Conservation (phyloP, 1,140 invertebrate species). For the Papilio helenus region DNA sequence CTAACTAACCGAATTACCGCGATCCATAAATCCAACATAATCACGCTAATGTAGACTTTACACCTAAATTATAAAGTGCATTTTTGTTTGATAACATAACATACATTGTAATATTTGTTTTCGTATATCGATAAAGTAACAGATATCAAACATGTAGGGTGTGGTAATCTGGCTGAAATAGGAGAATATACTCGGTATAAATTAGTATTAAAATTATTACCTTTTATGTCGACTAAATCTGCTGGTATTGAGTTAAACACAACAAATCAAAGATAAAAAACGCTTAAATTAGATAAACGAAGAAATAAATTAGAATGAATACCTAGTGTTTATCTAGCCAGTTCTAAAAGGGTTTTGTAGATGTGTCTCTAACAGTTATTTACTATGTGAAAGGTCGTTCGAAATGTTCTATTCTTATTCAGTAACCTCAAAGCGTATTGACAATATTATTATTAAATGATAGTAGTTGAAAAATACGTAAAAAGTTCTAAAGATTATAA, state of each 20-base stretch:
- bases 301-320: too few relatives aligned
- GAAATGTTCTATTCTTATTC: too few relatives aligned
- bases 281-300: too few relatives aligned
- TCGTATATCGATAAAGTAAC: conserved; percentile 20
- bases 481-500: neutral
- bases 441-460: neutral
- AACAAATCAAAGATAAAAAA: too few relatives aligned
- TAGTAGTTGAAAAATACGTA: neutral
- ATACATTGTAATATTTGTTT: conserved; percentile 17
- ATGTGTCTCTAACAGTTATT: too few relatives aligned
- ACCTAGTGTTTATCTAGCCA: too few relatives aligned
- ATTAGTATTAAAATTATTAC: neutral
- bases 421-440: neutral
- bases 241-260: too few relatives aligned
- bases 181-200: neutral
- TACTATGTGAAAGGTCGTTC: too few relatives aligned
- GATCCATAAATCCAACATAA: neutral
- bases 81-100: neutral
- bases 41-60: neutral
- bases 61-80: neutral
- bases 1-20: neutral
- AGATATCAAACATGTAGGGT: conserved; percentile 10
- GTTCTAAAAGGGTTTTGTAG: too few relatives aligned
- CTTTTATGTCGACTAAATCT: neutral
- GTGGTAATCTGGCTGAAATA: neutral